Base-by-base conservation (phyloP, 2,797 vertebrate genomes). In the Silurus aristotelis region DNA sequence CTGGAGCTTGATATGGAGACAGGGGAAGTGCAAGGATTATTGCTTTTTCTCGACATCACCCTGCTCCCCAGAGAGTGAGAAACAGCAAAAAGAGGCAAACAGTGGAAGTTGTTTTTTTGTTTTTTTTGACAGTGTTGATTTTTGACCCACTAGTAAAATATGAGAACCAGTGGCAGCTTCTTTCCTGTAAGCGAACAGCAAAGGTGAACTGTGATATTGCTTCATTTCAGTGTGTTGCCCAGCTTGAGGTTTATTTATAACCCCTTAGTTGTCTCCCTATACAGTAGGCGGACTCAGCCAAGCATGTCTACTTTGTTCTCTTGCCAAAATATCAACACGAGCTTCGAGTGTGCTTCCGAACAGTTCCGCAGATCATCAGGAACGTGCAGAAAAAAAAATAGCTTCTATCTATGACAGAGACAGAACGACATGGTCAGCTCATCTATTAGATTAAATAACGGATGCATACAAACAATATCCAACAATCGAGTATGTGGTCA, bases 201-300 rank as follows among this genome's bases (percentile, higher is more conserved):
- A 52, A 31, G 25, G 64, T 71, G 52, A 81, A 76, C 68, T 80
- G 75, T 83, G 85, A 85, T 78, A 58, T 80, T 48, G 46, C 72
- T 79, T 84, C 12, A 1, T 52, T 73, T 84, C 52, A 52, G 22
- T 72, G 25, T 88, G 66, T 48, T 56, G 17, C 63, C 83, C 56
- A 46, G 72, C 13, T 38, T 38, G n/a, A 52, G 60, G 46, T 27
- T 58, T 87, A 67, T 83, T 85, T 79, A 64, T n/a, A 87, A 43
- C 71, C 56, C 27, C 55, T 43, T 13, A 13, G 19, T 17, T 68
- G 22, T 81, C 43, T 75, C 43, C 22, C 60, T 6, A 17, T 25
- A 38, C 38, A 38, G 38, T 38, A 64, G 20, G 64, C 14, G 0
- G 60, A 22, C 6, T 22, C 75, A 43, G 56, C 56, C 22, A 61